Base-by-base conservation (phyloP, 2,888 invertebrate species). In the Alsophila aescularia region DNA sequence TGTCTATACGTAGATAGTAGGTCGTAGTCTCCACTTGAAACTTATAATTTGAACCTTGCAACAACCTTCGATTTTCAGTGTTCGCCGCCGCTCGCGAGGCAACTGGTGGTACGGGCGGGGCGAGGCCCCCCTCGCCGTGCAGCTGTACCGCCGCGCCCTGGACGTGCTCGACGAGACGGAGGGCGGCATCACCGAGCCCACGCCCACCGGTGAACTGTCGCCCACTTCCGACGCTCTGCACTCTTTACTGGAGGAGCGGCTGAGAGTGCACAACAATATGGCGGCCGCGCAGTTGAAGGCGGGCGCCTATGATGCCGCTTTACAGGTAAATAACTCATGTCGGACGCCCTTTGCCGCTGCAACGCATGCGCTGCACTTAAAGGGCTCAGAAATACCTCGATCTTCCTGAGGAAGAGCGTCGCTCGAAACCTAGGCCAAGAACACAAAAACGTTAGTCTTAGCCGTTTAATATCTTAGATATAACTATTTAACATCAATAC, bases 211-310 rank as follows among this genome's bases (percentile, higher is more conserved):
- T 0, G 92, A 89, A 2, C 63, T 91, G 10, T 60, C 79, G 4
- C 81, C 87, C 9, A 64, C 80, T 0, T 77, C 83, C 0, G 81
- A 81, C 0, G 79, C 77, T 0, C 65, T 91, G 4, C 71, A 76
- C 48, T 73, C 92, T 31, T 76, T 98, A 44, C 77, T 97, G 24
- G 96, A 97, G 48, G 96, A 97, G 74, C 90, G 97, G 61, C 89
- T 98, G 45, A 95, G 96, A 72, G 96, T 97, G 0, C 95, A 96
- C 73, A 98, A 98, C 79, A 98, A 98, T 80, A 94, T 98, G 93
- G 98, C 98, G 10, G 97, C 97, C 60, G 96, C 98, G 10, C 98
- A 98, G 86, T 93, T 98, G 65, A 98, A 97, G 92, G 95, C 96
- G 32, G 95, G 96, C 50, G 96, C 96, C 7, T 97, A 94, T 77